Percentiles rank a stretch among this genome's conserved stretches.
These are phyloP conservation scores for Bibio marci DNA, from an alignment of 2,888 invertebrate genomes.

Conservation along the genomic window DNA sequence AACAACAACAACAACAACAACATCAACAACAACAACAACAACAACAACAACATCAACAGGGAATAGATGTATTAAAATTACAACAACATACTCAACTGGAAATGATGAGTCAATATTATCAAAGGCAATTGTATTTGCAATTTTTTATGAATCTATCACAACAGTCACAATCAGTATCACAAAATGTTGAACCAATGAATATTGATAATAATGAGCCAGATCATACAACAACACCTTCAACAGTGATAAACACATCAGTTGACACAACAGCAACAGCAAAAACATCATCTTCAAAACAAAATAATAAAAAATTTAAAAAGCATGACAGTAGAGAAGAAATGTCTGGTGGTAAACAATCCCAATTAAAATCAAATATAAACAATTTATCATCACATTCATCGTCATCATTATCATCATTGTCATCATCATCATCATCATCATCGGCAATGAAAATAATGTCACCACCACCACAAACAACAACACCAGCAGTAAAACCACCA, in stretches of 20 bases:
- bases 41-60: conserved; percentile 7
- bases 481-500: conserved; percentile 1
- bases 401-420: conserved; percentile 3
- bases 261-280: neutral
- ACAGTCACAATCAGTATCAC: too few relatives aligned
- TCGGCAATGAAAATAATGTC: neutral
- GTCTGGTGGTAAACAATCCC: too few relatives aligned
- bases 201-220: too few relatives aligned
- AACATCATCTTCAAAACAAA: too few relatives aligned
- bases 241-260: conserved; percentile 11
- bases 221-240: conserved; percentile 3
- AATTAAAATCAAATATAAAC: too few relatives aligned
- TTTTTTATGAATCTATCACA: too few relatives aligned
- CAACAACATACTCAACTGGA: conserved; percentile 1
- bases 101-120: neutral
- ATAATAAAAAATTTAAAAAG: too few relatives aligned
- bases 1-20: neutral
- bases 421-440: conserved; percentile 6
- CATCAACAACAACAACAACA: conserved; percentile 2
- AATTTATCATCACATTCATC: too few relatives aligned
- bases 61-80: too few relatives aligned
- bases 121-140: too few relatives aligned
- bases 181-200: too few relatives aligned
- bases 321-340: too few relatives aligned
- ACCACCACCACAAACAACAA: conserved; percentile 6